Evolutionary conservation across 2,888 invertebrate species (phyloP), one percentile per base, ranked within the genome.

Genomic region (Ormyrus nitidulus): DNA sequence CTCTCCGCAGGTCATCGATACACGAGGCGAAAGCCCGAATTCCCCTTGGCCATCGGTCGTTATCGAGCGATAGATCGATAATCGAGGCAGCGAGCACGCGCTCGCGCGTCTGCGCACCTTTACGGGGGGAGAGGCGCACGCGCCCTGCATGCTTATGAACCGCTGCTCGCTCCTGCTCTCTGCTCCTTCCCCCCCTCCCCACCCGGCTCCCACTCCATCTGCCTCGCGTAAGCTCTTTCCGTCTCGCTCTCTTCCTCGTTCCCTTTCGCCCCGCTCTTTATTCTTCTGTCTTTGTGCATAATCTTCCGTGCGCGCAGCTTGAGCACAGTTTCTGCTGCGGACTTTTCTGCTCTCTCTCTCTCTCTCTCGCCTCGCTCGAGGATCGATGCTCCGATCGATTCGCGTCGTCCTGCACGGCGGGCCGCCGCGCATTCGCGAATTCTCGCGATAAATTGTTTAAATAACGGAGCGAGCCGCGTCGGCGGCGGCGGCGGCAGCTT

Each of bases 41-140:
- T 73, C 64, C 59, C 77, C 49, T 19, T 64, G 73, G 72, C 62
- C 80, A 51, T 76, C 72, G 73, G 68, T 64, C 68, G 77, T 78
- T 79, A 81, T 81, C 81, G 81, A 81, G 59, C 79, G 76, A 76
- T 79, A 65, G 79, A 81, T 81, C 81, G 79, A 81, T 81, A 77
- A 78, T 75, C 72, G 75, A 66, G 80, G 19, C 59, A 6, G 13
- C 46, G 80, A 8, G 66, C 49, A 61, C 61, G 64, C 56, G 54
- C 54, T 76, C 72, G 13, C 74, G 59, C 74, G 77, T 58, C 66
- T 65, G 76, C 64, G 72, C 73, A 61, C 61, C 48, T 7, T 71
- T 8, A 6, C n/a, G 66, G 68, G 69, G 78, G 71, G 44, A 59
- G 13, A 69, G 72, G 79, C 85, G 83, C 84, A 84, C 84, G 84